Percentiles rank a stretch among this genome's conserved stretches.
Conservation (phyloP, 2,888 invertebrate species). For the Pterostichus niger region DNA sequence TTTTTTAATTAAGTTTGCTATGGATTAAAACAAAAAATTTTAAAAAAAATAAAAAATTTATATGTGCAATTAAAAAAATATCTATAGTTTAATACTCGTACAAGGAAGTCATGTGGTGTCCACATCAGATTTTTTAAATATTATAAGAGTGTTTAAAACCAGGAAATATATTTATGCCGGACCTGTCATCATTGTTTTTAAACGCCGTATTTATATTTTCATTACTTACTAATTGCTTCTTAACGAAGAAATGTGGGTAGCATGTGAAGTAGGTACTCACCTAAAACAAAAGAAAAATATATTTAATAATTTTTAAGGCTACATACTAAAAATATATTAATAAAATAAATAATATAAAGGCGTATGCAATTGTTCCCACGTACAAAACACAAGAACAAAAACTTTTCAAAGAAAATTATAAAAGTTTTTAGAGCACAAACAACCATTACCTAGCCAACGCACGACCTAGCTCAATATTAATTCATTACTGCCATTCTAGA, state of each 20-base stretch:
- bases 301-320: neutral
- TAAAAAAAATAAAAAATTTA: too few species aligned
- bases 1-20: too few species aligned
- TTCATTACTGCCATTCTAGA: conserved; percentile 16
- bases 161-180: too few species aligned
- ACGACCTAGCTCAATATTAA: conserved; percentile 34
- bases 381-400: neutral
- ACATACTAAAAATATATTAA: conserved; percentile 4
- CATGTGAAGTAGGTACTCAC: neutral
- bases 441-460: conserved; percentile 29
- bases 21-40: too few species aligned
- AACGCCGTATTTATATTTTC: too few species aligned
- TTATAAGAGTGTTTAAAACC: too few species aligned
- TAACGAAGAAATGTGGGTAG: neutral
- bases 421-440: neutral
- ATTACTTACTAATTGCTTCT: neutral
- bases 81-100: too few species aligned
- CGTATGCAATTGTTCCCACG: neutral
- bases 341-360: conserved; percentile 11
- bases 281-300: conserved; percentile 47
- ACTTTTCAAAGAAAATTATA: neutral
- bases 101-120: too few species aligned
- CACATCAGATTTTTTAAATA: too few species aligned
- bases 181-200: too few species aligned
- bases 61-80: too few species aligned